Base-by-base conservation (phyloP, 2,797 vertebrate species). In the Sebastes oblongus region DNA sequence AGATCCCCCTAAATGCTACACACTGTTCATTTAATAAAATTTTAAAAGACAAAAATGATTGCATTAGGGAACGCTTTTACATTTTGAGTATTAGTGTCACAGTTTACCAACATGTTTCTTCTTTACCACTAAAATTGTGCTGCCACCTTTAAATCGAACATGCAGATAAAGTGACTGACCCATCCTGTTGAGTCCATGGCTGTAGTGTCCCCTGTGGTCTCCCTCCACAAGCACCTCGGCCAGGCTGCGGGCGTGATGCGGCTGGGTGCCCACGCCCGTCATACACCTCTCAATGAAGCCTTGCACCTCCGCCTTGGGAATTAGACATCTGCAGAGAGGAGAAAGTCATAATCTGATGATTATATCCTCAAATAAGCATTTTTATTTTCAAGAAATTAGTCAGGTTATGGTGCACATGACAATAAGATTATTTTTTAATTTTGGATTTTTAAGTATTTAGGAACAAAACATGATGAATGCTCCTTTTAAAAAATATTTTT, bases 141-240 rank as follows among this genome's bases (percentile, higher is more conserved):
- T 6, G 4, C 39, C n/a, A 29, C 52, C 3, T 66, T 59, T 69
- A 61, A 61, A 64, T 54, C 4, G 58, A 9, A 61, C n/a, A 29
- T 62, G 24, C 59, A 78, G 27, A 34, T 24, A 5, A 34, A 52
- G 7, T 36, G 39, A 90, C 94, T 85, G 11, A 96, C 96, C 95
- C 92, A 96, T 92, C 78, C 95, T 89, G 89, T 96, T 96, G 67
- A 96, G 95, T 27, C 96, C 96, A 3, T 96, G 96, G 86, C 96
- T 96, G 89, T 95, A 96, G 91, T 96, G 96, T 2, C 96, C 96
- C 29, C 95, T 91, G 84, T 84, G 71, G 87, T 96, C 96, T 7
- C 94, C 96, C 72, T 95, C 95, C 81, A 96, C 94, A 85, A 96
- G 87, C 24, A 96, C 95, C 76, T 95, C 89, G 0, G 96, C 96